Evolutionary conservation across 2,888 invertebrate genomes (phyloP), one percentile per base, ranked within the genome.

Genomic region (Shargacucullia verbasci): DNA sequence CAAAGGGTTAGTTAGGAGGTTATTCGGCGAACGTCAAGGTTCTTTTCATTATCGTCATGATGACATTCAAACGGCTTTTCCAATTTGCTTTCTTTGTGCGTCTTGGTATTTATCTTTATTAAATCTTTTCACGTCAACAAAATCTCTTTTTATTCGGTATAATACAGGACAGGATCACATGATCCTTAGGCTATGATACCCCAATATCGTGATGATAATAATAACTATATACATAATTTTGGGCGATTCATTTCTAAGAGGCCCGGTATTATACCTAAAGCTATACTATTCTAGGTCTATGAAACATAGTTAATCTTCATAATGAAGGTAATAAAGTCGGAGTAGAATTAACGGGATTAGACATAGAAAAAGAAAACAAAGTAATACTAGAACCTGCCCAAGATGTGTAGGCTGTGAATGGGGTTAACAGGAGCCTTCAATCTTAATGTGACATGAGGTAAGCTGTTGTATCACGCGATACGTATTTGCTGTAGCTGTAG

Each of bases 401-500:
- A 61, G 47, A 55, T 57, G 57, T 40, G 40, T 37, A 50, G 54
- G 34, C 57, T 67, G 61, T 41, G 60, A 82, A 80, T 77, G 74
- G 73, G 80, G 82, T 79, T 78, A 80, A 73, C 65, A 57, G 59
- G 60, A 63, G 62, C 74, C 52, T 75, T 83, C 79, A 78, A 80
- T 82, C 81, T 81, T 71, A 76, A 74, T 78, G 71, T 60, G 70
- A 67, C 73, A 56, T 61, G 60, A 58, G 44, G 69, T 72, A 69
- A 79, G 68, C 72, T 66, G 64, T 78, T 61, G 70, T 57, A 76
- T 65, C 82, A 82, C 81, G 82, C 82, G 44, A 79, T 56, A 45
- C 60, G 62, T 53, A 73, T 44, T 50, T 59, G n/a, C 34, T 39
- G 13, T 35, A 54, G 47, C 54, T 10, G 47, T 31, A 33, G 0